A percentile compares a stretch with the other conserved stretches of the same genome.
Evolutionary conservation across 2,888 invertebrate genomes (phyloP).

Genomic region (Drosophila borealis): DNA sequence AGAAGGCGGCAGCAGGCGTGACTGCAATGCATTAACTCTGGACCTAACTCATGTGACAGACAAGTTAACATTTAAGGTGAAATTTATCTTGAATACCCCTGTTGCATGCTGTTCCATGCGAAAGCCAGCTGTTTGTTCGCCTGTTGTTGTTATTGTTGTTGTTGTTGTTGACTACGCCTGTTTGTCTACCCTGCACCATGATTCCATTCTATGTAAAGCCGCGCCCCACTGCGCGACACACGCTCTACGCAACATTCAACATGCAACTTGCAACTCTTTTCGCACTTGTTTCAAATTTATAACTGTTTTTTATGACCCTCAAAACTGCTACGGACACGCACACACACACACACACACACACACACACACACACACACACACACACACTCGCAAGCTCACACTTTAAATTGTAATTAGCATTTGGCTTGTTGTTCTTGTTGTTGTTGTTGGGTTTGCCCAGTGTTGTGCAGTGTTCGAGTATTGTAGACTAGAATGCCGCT

Average conservation of each 20-base stretch:
- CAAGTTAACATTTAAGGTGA: neutral
- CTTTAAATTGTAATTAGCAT: slow-evolving; percentile 63
- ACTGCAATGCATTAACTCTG: neutral
- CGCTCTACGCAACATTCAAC: slow-evolving; percentile 31
- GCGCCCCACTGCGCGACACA: slow-evolving; percentile 14
- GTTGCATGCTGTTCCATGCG: neutral
- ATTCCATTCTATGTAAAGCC: neutral
- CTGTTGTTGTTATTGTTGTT: no score
- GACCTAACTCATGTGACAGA: neutral
- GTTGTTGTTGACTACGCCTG: slow-evolving; percentile 36
- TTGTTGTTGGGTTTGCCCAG: slow-evolving; percentile 3
- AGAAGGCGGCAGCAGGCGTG: neutral
- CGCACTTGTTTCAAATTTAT: slow-evolving; percentile 60
- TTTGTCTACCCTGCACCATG: slow-evolving; percentile 12
- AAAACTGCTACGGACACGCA: slow-evolving; percentile 34
- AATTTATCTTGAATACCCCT: slow-evolving; percentile 27
- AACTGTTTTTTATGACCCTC: slow-evolving; percentile 40
- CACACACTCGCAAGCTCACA: slow-evolving; percentile 10
- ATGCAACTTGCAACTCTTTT: slow-evolving; percentile 48
- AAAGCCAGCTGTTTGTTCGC: slow-evolving; percentile 26
- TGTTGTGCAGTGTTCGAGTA: slow-evolving; percentile 23
- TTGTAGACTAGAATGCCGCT: slow-evolving; percentile 55
- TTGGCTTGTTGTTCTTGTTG: slow-evolving; percentile 41
- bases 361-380: no score
- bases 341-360: no score